Conservation (phyloP, 2,888 invertebrate genomes). For the Drosophila sordidapex region DNA sequence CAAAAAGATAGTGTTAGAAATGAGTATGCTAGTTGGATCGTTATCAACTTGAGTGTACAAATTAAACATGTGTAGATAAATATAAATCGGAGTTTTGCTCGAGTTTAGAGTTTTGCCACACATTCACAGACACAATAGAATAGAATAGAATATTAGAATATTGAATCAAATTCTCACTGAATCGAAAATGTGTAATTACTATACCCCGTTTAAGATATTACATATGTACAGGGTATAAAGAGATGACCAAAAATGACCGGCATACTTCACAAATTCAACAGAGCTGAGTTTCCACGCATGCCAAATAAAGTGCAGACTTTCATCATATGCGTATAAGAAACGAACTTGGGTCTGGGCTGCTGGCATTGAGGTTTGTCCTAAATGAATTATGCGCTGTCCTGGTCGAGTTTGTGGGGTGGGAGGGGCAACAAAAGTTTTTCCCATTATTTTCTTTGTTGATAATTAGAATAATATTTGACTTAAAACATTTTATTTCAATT, state of each 20-base stretch:
- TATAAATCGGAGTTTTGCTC: not conserved
- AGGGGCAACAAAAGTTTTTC: constrained; percentile 44
- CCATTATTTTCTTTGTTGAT: constrained; percentile 73
- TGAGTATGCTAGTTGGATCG: not conserved
- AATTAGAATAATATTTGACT: constrained; percentile 81
- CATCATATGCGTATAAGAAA: constrained; percentile 6
- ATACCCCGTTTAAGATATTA: not conserved
- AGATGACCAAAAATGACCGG: not conserved
- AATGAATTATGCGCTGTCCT: not conserved
- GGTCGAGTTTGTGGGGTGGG: not conserved
- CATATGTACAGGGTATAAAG: not conserved
- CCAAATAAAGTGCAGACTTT: constrained; percentile 5
- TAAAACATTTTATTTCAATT: constrained; percentile 81
- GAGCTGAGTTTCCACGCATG: constrained; percentile 6
- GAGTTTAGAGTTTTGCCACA: no score
- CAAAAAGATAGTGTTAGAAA: not conserved
- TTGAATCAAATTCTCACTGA: not conserved
- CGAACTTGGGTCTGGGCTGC: constrained; percentile 2
- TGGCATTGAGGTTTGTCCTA: not conserved
- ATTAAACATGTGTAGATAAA: not conserved
- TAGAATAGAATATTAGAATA: no score
- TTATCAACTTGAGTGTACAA: not conserved
- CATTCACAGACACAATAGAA: no score
- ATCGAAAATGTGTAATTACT: not conserved
- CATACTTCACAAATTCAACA: constrained; percentile 9